Conservation (phyloP, 1,140 invertebrate genomes). For the Ooceraea biroi region DNA sequence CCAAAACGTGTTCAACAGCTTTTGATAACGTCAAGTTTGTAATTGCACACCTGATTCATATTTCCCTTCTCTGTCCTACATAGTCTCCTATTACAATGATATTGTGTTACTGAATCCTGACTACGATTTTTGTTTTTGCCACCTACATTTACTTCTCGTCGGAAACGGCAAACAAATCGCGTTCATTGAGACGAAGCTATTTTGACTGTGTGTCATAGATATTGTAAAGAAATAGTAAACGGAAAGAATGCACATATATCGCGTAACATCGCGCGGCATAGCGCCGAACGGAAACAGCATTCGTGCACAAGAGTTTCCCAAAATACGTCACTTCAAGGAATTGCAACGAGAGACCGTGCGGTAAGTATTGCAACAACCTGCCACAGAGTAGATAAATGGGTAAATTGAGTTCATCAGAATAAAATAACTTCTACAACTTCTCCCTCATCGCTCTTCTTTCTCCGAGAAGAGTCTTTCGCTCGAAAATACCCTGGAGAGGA, state of each 20-base stretch:
- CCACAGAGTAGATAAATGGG: no score
- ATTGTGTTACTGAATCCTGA: slow-evolving; percentile 11
- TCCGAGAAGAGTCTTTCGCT: neutral
- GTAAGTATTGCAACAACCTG: neutral
- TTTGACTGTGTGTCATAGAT: slow-evolving; percentile 14
- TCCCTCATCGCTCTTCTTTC: neutral
- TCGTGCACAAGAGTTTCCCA: neutral
- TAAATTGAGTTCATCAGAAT: neutral
- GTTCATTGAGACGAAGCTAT: slow-evolving; percentile 28
- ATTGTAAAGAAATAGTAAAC: slow-evolving; percentile 2
- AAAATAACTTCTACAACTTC: no score
- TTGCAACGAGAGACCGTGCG: neutral
- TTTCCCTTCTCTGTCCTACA: neutral
- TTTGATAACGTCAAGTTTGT: neutral
- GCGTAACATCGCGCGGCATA: neutral
- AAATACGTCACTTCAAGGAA: slow-evolving; percentile 30
- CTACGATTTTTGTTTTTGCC: slow-evolving; percentile 23
- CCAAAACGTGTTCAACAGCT: no score
- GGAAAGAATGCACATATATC: neutral
- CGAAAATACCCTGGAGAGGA: neutral
- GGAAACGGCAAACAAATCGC: slow-evolving; percentile 33
- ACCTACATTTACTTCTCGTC: neutral
- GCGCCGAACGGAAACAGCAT: slow-evolving; percentile 15
- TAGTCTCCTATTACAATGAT: neutral
- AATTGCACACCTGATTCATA: neutral